Evolutionary conservation across 2,888 invertebrate genomes (phyloP).

Genomic region (Alcis repandata): DNA sequence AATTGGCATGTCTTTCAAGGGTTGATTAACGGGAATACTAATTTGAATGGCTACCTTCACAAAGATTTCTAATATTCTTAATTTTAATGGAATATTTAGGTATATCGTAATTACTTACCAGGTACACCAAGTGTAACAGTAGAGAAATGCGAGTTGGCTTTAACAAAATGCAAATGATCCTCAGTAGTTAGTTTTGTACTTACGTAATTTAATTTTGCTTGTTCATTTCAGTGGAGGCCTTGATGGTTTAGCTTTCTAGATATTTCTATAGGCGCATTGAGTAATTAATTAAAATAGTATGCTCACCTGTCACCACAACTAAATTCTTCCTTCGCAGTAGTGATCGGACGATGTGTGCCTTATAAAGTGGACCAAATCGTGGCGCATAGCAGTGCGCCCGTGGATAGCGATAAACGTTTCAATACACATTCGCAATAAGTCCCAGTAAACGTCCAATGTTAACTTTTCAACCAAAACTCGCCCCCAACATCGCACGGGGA

Average conservation of each 20-base stretch:
- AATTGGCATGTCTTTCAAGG: conserved; percentile 26
- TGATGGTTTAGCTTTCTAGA: conserved; percentile 38
- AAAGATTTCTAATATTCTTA: too few relatives aligned
- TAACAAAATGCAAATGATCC: conserved; percentile 26
- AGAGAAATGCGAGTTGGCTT: conserved; percentile 13
- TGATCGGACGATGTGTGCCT: conserved; percentile 93
- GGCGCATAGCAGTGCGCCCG: conserved; percentile 92
- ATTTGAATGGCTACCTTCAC: not conserved
- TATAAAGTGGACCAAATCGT: conserved; percentile 91
- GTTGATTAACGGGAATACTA: conserved; percentile 6
- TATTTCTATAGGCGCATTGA: conserved; percentile 27
- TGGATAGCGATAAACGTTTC: conserved; percentile 85
- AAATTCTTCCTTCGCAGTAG: conserved; percentile 89
- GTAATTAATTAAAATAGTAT: conserved; percentile 29
- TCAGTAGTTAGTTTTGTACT: too few relatives aligned
- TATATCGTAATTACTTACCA: too few relatives aligned
- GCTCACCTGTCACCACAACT: conserved; percentile 73
- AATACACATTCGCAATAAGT: conserved; percentile 86
- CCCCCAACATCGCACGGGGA: conserved; percentile 81
- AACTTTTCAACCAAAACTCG: conserved; percentile 78
- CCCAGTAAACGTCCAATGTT: conserved; percentile 72
- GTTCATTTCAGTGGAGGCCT: conserved; percentile 19
- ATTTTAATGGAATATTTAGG: too few relatives aligned
- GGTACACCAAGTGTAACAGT: conserved; percentile 1
- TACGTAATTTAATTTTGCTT: not conserved